Evolutionary conservation across 2,797 vertebrate genomes (phyloP).

Genomic region (Rallus crepitans): DNA sequence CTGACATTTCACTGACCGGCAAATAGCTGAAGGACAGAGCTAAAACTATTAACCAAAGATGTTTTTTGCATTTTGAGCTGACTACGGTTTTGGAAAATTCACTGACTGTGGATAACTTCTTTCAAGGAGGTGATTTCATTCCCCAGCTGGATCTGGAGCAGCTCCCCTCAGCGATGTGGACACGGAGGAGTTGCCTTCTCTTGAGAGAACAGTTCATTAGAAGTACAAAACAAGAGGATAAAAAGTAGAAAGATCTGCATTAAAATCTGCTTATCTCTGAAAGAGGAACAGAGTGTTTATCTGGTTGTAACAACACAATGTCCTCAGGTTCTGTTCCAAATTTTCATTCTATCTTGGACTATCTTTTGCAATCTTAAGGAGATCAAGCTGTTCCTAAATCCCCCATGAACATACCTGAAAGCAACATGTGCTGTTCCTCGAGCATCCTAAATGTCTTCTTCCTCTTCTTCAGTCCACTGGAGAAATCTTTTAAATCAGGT

Average conservation of each 20-base stretch:
- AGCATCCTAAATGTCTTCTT: not conserved
- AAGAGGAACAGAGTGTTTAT: not conserved
- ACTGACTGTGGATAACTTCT: not conserved
- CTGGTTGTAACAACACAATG: not conserved
- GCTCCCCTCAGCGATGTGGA: not conserved
- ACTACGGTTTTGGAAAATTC: not conserved
- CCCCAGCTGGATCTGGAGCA: not conserved
- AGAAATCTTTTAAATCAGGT: not conserved
- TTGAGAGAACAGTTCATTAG: not conserved
- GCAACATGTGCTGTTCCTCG: not conserved
- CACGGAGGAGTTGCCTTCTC: not conserved
- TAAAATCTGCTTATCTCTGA: constrained; percentile 13
- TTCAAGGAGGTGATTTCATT: not conserved
- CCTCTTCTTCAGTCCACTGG: not conserved
- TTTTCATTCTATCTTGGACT: not conserved
- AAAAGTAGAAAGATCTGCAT: not conserved
- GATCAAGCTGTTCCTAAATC: not conserved
- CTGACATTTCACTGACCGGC: not conserved
- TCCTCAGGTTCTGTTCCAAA: not conserved
- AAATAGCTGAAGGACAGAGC: not conserved
- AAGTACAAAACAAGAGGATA: not conserved
- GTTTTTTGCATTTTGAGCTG: not conserved
- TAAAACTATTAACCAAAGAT: not conserved
- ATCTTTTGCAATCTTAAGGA: not conserved
- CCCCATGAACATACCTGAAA: not conserved